A percentile compares a stretch with the other conserved stretches of the same genome.
phyloP scores from a whole-genome alignment of 2,888 invertebrate species.

The Tenthredo livida region DNA sequence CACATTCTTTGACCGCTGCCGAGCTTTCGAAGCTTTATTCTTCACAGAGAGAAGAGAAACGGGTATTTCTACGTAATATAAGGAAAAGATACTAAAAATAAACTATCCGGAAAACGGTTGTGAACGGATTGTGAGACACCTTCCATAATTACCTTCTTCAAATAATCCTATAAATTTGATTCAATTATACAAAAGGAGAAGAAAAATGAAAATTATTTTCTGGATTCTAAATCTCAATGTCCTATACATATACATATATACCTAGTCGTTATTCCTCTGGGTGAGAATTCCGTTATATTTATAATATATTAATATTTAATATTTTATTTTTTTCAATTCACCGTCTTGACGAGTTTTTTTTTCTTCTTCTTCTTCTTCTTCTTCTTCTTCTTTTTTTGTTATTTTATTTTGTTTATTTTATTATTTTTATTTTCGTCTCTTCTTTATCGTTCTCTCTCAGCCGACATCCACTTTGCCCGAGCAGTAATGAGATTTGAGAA shows the following conservation, averaged over 20 bases:
- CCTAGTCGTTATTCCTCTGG: neutral
- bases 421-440: neutral
- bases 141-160: too few relatives aligned
- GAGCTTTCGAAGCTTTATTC: too few relatives aligned
- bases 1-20: too few relatives aligned
- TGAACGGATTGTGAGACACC: too few relatives aligned
- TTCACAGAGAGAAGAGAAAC: too few relatives aligned
- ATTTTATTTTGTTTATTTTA: neutral
- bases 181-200: too few relatives aligned
- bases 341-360: neutral
- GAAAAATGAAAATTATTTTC: too few relatives aligned
- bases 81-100: too few relatives aligned
- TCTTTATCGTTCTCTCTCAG: conserved; percentile 35
- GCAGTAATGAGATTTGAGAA: conserved; percentile 49
- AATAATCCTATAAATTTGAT: too few relatives aligned
- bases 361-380: neutral
- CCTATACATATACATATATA: too few relatives aligned
- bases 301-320: conserved; percentile 8
- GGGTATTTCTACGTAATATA: too few relatives aligned
- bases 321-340: neutral
- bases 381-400: neutral
- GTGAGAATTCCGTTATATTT: neutral
- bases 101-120: too few relatives aligned
- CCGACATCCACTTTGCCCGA: conserved; percentile 44
- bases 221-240: neutral